Evolutionary conservation across 1,140 invertebrate species (phyloP).

Genomic region (Bombus consobrinus): DNA sequence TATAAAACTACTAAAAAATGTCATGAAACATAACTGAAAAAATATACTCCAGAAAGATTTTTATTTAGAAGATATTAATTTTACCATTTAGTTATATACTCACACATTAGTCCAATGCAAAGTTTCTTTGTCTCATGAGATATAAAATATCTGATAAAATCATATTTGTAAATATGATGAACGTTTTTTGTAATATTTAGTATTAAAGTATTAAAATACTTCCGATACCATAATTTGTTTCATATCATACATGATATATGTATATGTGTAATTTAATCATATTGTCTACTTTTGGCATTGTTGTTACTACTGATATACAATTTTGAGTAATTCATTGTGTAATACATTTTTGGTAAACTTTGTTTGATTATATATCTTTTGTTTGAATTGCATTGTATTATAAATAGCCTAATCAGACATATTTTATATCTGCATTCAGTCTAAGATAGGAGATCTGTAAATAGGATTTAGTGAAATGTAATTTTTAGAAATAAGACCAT

Average conservation of each 20-base stretch:
- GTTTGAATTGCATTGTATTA: slow-evolving; percentile 55
- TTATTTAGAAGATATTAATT: not conserved
- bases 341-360: slow-evolving; percentile 39
- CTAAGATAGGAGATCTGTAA: slow-evolving; percentile 62
- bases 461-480: slow-evolving; percentile 69
- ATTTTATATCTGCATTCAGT: slow-evolving; percentile 50
- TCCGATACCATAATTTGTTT: slow-evolving; percentile 34
- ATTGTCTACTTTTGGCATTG: slow-evolving; percentile 57
- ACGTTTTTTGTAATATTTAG: slow-evolving; percentile 38
- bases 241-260: slow-evolving; percentile 3
- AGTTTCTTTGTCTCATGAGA: not conserved
- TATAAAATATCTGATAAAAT: slow-evolving; percentile 15
- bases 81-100: not conserved
- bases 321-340: slow-evolving; percentile 63
- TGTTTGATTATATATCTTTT: slow-evolving; percentile 30
- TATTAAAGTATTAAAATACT: slow-evolving; percentile 41
- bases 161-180: slow-evolving; percentile 45
- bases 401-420: slow-evolving; percentile 55
- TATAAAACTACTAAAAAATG: not conserved
- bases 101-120: slow-evolving; percentile 26
- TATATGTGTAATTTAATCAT: slow-evolving; percentile 26
- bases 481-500: slow-evolving; percentile 61
- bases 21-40: not conserved
- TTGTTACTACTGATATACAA: slow-evolving; percentile 63
- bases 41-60: not conserved